These are phyloP conservation scores for Patiria miniata DNA, from an alignment of 35 echinoderm and acorn worm species.

Conservation along the genomic window DNA sequence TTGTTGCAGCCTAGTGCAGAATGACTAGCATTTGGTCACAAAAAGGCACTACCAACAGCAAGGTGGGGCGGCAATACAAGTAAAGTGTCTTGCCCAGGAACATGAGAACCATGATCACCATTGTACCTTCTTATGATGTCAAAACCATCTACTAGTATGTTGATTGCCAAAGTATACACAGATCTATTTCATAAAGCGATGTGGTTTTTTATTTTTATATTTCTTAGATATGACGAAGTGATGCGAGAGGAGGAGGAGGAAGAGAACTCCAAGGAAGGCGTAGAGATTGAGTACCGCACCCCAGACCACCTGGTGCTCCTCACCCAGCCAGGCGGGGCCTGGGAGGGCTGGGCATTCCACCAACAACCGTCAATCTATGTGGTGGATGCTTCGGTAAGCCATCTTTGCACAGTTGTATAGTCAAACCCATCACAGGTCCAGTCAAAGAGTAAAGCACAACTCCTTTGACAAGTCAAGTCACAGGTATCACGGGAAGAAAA, in stretches of 20 bases:
- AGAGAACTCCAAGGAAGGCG: not conserved
- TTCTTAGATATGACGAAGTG: conserved; percentile 66
- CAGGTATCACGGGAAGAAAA: too few species aligned
- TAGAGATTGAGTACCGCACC: conserved; percentile 44
- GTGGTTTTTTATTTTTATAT: not conserved
- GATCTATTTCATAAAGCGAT: not conserved
- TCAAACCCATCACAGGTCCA: not conserved
- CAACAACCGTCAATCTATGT: conserved; percentile 72
- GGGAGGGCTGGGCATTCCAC: conserved; percentile 41
- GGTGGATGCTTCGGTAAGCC: conserved; percentile 74
- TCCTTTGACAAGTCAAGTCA: not conserved
- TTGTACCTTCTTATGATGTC: too few species aligned
- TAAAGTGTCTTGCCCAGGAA: too few species aligned
- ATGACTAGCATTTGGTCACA: too few species aligned
- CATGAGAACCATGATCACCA: too few species aligned
- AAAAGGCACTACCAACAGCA: too few species aligned
- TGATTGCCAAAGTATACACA: too few species aligned
- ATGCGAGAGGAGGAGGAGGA: conserved; percentile 41
- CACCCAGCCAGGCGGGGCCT: conserved; percentile 54
- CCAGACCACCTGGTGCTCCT: conserved; percentile 41
- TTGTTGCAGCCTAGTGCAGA: too few species aligned
- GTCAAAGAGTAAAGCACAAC: not conserved
- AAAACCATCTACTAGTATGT: too few species aligned
- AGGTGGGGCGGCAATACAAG: too few species aligned
- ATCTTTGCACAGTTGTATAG: not conserved